Evolutionary conservation across 2,888 invertebrate species (phyloP), one percentile per base, ranked within the genome.

Genomic region (Bellardia pandia): DNA sequence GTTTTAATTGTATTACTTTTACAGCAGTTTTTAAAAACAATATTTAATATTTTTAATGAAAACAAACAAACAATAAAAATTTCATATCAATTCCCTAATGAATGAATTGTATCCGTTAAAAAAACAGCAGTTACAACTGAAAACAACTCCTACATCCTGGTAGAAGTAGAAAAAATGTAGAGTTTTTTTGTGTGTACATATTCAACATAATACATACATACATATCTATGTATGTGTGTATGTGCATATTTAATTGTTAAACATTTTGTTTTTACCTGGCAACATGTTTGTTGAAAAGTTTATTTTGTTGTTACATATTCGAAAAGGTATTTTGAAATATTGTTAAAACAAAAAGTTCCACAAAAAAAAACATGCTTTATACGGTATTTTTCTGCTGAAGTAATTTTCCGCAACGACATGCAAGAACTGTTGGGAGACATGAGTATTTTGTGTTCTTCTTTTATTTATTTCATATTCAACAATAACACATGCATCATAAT

Each of bases 51-150:
- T 60, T 37, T 66, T 30, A 30, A 58, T 58, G 16, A 56, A 45
- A 51, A 14, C 13, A 23, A n/a, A 51, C 14, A 30, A 37, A 79
- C 48, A 37, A 60, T 51, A 79, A 56, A 48, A 80, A 60, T 62
- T 69, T n/a, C 48, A 60, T 14, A 23, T 7, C 48, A 53, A 80
- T 53, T 80, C 79, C 79, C 79, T n/a, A 80, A 72, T n/a, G 79
- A 53, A 80, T 48, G 40, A 71, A 62, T 33, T 64, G 71, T 62
- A 62, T 79, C 48, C 42, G 62, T 51, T 53, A 42, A 71, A 79
- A 79, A 79, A 79, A 71, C 71, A 45, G 23, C 62, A 71, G 45
- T 42, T 60, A 79, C 79, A 80, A 53, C n/a, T 42, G 42, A 62
- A 72, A 80, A 80, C 72, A 80, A 72, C 72, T 80, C 33, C 16